Evolutionary conservation across 2,797 vertebrate species (phyloP).

Genomic region (Notoglanidium macrostoma): DNA sequence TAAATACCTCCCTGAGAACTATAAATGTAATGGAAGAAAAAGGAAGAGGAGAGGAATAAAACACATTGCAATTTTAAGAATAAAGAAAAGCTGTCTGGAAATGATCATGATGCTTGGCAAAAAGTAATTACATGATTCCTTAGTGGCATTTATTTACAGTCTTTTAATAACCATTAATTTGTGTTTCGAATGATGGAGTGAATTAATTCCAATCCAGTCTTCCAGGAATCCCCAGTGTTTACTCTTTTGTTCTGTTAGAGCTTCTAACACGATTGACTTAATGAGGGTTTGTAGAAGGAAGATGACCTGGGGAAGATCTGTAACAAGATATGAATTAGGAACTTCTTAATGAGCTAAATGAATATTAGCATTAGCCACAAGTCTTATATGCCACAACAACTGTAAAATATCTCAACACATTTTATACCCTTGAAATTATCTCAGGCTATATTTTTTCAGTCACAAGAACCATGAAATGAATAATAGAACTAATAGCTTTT

Average conservation of each 20-base stretch:
- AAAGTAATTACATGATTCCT: conserved; percentile 27
- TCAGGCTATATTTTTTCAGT: not conserved
- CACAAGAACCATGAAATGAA: conserved; percentile 22
- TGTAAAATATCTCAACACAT: conserved; percentile 4
- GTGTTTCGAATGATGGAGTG: conserved; percentile 24
- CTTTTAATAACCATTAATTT: conserved; percentile 39
- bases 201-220: conserved; percentile 25
- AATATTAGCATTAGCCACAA: conserved; percentile 2
- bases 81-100: conserved; percentile 14
- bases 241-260: conserved; percentile 25
- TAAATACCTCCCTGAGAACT: conserved; percentile 39
- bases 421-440: not conserved
- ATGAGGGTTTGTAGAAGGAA: conserved; percentile 15
- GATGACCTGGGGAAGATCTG: conserved; percentile 23
- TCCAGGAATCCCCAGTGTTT: conserved; percentile 12
- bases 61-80: conserved; percentile 21
- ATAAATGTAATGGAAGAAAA: conserved; percentile 15
- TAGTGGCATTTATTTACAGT: conserved; percentile 34
- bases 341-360: not conserved
- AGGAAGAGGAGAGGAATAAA: not conserved
- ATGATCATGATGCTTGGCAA: conserved; percentile 4
- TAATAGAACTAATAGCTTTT: conserved; percentile 22
- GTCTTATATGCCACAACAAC: not conserved
- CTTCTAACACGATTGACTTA: conserved; percentile 16
- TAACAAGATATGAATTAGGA: conserved; percentile 23